These are phyloP conservation scores for Oryzias curvinotus DNA, from an alignment of 2,113 vertebrate species.

Conservation along the genomic window DNA sequence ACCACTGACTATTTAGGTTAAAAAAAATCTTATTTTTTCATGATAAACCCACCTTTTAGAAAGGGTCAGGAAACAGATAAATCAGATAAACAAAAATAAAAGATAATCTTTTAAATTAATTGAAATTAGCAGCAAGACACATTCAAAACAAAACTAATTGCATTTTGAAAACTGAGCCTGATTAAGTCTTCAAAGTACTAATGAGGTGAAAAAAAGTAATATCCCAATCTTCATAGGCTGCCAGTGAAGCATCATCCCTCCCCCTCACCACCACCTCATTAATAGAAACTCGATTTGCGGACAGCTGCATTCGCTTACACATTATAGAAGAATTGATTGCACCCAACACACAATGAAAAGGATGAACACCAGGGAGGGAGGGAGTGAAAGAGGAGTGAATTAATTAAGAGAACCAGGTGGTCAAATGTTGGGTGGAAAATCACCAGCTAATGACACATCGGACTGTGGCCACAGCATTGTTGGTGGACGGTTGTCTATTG, in stretches of 20 bases:
- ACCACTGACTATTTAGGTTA: background rate
- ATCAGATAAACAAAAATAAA: slow-evolving; percentile 1
- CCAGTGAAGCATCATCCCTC: slow-evolving; percentile 69
- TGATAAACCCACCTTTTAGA: background rate
- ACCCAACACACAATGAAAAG: slow-evolving; percentile 85
- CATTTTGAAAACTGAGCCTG: slow-evolving; percentile 15
- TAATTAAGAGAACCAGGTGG: slow-evolving; percentile 86
- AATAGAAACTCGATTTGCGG: slow-evolving; percentile 85
- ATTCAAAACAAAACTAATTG: slow-evolving; percentile 15
- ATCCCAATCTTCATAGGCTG: slow-evolving; percentile 66
- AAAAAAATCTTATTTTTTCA: slow-evolving; percentile 1
- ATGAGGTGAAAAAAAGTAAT: slow-evolving; percentile 52
- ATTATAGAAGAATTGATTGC: slow-evolving; percentile 87
- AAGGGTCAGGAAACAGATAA: slow-evolving; percentile 12
- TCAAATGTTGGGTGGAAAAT: slow-evolving; percentile 83
- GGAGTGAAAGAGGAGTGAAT: slow-evolving; percentile 81
- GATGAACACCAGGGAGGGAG: slow-evolving; percentile 83
- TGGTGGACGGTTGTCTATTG: slow-evolving; percentile 73
- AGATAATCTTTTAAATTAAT: background rate
- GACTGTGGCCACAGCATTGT: slow-evolving; percentile 76
- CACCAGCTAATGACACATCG: slow-evolving; percentile 82
- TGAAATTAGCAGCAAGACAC: slow-evolving; percentile 1
- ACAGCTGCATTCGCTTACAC: slow-evolving; percentile 83
- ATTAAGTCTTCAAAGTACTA: slow-evolving; percentile 60
- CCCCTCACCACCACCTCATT: slow-evolving; percentile 79